These are phyloP conservation scores for Nomada flava DNA, from an alignment of 2,888 invertebrate genomes.

Conservation along the genomic window DNA sequence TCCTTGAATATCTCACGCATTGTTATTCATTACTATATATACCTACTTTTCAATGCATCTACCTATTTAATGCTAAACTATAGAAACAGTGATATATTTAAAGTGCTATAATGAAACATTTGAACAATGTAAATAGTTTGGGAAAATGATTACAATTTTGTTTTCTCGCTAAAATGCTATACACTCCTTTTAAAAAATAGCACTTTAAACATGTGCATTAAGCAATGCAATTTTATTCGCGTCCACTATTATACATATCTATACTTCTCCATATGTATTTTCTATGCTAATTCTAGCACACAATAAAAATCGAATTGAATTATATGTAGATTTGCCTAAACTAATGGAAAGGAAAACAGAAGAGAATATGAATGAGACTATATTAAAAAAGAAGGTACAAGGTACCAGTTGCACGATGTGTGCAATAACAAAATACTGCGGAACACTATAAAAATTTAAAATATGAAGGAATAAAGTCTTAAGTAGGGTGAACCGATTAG, in stretches of 20 bases:
- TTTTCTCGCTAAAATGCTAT: background rate
- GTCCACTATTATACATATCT: too few species aligned
- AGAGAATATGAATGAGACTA: background rate
- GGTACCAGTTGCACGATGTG: too few species aligned
- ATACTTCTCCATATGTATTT: background rate
- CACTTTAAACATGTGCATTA: conserved; percentile 11
- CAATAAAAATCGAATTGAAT: background rate
- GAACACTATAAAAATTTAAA: too few species aligned
- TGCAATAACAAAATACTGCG: too few species aligned
- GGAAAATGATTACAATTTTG: background rate
- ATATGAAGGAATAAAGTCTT: too few species aligned
- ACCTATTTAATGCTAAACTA: conserved; percentile 13
- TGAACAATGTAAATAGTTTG: conserved; percentile 1
- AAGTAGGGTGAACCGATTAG: too few species aligned
- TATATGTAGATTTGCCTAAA: conserved; percentile 20
- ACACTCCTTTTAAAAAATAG: background rate
- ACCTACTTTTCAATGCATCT: conserved; percentile 6
- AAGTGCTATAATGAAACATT: conserved; percentile 1
- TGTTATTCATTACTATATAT: background rate
- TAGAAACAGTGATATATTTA: conserved; percentile 30
- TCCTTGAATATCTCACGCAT: conserved; percentile 2
- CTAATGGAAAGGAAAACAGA: conserved; percentile 31
- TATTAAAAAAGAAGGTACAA: background rate
- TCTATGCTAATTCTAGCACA: background rate
- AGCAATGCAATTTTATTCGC: background rate